These are phyloP conservation scores for Tenthredo distinguenda DNA, from an alignment of 2,888 invertebrate species.

Conservation along the genomic window DNA sequence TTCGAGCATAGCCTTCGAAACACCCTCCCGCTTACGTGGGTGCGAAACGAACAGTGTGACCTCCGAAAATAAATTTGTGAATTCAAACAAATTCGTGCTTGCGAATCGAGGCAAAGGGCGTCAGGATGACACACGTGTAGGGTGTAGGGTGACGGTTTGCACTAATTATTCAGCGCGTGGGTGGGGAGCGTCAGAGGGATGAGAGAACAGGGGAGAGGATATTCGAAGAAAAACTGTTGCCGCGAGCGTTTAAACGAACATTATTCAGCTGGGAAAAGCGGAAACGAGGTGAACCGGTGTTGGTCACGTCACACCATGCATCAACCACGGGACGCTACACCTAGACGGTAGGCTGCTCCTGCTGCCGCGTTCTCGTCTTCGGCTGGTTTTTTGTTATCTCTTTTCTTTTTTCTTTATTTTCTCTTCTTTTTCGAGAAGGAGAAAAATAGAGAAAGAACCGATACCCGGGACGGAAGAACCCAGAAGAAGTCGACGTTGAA, in stretches of 20 bases:
- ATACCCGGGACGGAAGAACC: not conserved
- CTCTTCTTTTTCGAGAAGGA: slow-evolving; percentile 13
- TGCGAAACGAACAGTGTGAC: not conserved
- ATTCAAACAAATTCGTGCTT: slow-evolving; percentile 35
- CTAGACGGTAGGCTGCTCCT: not conserved
- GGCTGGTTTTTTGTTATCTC: not conserved
- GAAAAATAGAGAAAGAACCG: slow-evolving; percentile 52
- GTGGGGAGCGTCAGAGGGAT: not conserved
- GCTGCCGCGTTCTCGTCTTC: slow-evolving; percentile 25
- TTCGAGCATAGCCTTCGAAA: not conserved
- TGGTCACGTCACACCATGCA: slow-evolving; percentile 51
- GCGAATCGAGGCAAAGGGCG: not conserved
- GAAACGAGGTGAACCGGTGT: slow-evolving; percentile 35
- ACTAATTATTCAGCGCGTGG: slow-evolving; percentile 34
- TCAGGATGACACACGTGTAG: slow-evolving; percentile 13
- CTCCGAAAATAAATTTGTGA: not conserved
- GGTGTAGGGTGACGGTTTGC: slow-evolving; percentile 20
- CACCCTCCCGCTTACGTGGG: not conserved
- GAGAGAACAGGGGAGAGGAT: slow-evolving; percentile 8
- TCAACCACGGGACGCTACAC: slow-evolving; percentile 41
- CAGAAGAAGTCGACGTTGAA: slow-evolving; percentile 28
- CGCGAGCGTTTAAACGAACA: slow-evolving; percentile 45
- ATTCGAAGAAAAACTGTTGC: slow-evolving; percentile 49
- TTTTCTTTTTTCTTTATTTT: not conserved
- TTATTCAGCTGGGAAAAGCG: slow-evolving; percentile 41